phyloP scores from a whole-genome alignment of 2,888 invertebrate genomes.

The Laothoe populi region DNA sequence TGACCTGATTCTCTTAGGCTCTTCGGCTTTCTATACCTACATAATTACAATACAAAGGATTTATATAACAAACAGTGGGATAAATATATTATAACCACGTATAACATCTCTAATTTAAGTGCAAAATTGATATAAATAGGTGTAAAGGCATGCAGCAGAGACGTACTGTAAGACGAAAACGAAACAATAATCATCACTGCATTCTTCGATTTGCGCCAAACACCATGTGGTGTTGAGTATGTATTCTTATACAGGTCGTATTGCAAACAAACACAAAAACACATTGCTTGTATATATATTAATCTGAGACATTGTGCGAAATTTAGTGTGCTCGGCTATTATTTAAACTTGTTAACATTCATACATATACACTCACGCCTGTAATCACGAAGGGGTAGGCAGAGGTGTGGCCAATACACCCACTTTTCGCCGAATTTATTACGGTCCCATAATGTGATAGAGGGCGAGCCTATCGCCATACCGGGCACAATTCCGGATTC shows the following conservation, averaged over 20 bases:
- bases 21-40: slow-evolving; percentile 32
- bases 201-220: slow-evolving; percentile 3
- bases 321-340: neutral
- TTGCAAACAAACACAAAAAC: slow-evolving; percentile 7
- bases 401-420: no score
- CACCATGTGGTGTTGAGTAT: neutral
- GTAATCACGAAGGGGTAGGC: no score
- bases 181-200: neutral
- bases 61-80: neutral
- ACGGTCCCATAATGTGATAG: no score
- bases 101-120: neutral
- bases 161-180: neutral
- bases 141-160: neutral
- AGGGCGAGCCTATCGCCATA: no score
- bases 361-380: neutral
- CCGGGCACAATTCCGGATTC: no score
- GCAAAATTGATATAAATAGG: neutral
- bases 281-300: neutral
- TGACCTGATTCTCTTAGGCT: slow-evolving; percentile 35
- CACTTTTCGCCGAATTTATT: no score
- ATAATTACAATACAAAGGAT: slow-evolving; percentile 21
- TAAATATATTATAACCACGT: neutral
- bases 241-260: neutral
- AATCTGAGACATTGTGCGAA: neutral
- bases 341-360: slow-evolving; percentile 2